Percentiles rank a stretch among this genome's conserved stretches.
phyloP scores from a whole-genome alignment of 2,888 invertebrate genomes.

The Agriotes lineatus region DNA sequence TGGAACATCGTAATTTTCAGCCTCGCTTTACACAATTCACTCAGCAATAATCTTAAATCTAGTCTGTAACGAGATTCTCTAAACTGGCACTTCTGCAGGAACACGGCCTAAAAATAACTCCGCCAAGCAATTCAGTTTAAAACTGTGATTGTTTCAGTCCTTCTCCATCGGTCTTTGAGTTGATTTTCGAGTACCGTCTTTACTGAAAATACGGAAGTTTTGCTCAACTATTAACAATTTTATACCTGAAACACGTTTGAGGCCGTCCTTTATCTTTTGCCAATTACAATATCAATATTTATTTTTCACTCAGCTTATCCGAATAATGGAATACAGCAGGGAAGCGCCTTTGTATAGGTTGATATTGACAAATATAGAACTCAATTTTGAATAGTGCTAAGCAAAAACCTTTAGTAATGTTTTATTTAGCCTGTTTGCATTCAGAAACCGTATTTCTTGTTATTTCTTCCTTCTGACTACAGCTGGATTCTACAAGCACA shows the following conservation, averaged over 20 bases:
- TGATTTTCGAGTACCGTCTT: no score
- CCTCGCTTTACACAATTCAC: no score
- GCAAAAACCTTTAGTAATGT: constrained; percentile 10
- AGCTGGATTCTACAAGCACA: background rate
- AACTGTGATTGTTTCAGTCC: no score
- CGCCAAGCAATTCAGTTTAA: background rate
- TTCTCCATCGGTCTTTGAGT: background rate
- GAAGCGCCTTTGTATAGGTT: constrained; percentile 4
- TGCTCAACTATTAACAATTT: background rate
- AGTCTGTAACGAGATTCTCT: background rate
- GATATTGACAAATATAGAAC: constrained; percentile 14
- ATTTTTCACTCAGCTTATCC: constrained; percentile 15
- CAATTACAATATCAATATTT: constrained; percentile 15
- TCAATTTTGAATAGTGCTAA: constrained; percentile 9
- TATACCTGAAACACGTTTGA: constrained; percentile 1
- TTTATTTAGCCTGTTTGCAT: constrained; percentile 5
- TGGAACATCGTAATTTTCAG: no score
- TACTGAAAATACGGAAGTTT: no score
- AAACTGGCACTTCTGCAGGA: background rate
- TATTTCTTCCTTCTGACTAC: background rate
- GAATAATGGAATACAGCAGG: constrained; percentile 14
- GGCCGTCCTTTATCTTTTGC: background rate
- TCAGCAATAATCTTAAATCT: background rate
- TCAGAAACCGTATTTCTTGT: background rate
- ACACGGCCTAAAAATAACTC: background rate